These are phyloP conservation scores for Pachycephala philippinensis DNA, from an alignment of 2,113 vertebrate genomes.

Conservation along the genomic window DNA sequence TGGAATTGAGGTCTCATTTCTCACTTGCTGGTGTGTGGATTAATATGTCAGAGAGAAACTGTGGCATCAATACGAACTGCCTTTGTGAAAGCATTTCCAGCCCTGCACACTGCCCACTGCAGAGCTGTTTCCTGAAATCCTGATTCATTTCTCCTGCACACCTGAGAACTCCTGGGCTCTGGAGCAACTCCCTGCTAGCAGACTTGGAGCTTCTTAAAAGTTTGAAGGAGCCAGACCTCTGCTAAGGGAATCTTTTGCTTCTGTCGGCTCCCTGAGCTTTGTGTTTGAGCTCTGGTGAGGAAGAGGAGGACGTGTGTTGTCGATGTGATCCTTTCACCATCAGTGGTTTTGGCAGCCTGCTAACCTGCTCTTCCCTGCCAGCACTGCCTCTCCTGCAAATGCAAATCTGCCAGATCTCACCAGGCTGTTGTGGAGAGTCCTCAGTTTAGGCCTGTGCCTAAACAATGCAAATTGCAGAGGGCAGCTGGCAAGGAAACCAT, in stretches of 20 bases:
- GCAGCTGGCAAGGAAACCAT: neutral
- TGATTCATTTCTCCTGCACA: neutral
- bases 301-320: neutral
- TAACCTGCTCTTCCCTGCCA: neutral
- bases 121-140: neutral
- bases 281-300: neutral
- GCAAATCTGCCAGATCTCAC: neutral
- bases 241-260: neutral
- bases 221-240: neutral
- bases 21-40: neutral
- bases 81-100: neutral
- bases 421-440: neutral
- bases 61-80: neutral
- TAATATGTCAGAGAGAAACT: neutral
- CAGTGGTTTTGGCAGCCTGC: neutral
- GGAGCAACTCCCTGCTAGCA: neutral
- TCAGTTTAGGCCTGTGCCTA: neutral
- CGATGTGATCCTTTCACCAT: rapidly evolving
- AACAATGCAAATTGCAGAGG: neutral
- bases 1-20: neutral
- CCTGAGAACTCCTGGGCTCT: neutral
- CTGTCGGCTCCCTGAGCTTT: neutral
- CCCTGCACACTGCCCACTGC: neutral
- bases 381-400: neutral
- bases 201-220: neutral